Conservation (phyloP, 2,797 vertebrate species). For the Sebastes iracundus region DNA sequence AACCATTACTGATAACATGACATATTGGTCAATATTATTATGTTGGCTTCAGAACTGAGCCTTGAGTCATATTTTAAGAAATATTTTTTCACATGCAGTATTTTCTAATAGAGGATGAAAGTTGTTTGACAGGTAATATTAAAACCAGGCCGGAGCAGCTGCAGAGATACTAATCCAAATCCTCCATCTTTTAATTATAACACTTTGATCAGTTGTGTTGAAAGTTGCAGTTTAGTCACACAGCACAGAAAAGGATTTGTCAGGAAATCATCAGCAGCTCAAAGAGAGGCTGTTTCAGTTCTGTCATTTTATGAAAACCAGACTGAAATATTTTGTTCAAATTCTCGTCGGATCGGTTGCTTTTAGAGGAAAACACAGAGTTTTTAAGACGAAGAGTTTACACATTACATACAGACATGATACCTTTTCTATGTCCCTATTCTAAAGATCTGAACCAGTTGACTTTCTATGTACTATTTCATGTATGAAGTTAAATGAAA, state of each 20-base stretch:
- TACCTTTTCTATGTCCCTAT: background rate
- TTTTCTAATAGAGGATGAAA: slow-evolving; percentile 1
- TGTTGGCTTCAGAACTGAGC: background rate
- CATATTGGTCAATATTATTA: background rate
- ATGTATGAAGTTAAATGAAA: background rate
- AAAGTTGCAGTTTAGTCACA: slow-evolving; percentile 39
- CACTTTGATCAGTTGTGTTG: slow-evolving; percentile 36
- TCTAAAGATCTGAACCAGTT: background rate
- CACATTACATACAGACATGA: background rate
- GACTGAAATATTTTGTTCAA: slow-evolving; percentile 12
- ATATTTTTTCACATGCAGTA: background rate
- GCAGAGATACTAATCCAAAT: slow-evolving; percentile 22
- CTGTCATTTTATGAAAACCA: slow-evolving; percentile 27
- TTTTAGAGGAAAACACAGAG: background rate
- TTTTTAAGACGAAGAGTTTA: background rate
- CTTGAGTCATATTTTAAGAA: background rate
- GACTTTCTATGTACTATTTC: background rate
- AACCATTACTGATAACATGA: background rate
- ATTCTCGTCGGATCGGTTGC: background rate
- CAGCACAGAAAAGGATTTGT: slow-evolving; percentile 29
- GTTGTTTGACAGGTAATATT: slow-evolving; percentile 32
- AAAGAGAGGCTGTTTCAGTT: background rate
- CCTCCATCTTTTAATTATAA: slow-evolving; percentile 1
- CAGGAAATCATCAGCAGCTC: slow-evolving; percentile 20
- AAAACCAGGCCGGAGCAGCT: slow-evolving; percentile 13